Base-by-base conservation (phyloP, 2,888 invertebrate species). In the Drosophila infuscata region DNA sequence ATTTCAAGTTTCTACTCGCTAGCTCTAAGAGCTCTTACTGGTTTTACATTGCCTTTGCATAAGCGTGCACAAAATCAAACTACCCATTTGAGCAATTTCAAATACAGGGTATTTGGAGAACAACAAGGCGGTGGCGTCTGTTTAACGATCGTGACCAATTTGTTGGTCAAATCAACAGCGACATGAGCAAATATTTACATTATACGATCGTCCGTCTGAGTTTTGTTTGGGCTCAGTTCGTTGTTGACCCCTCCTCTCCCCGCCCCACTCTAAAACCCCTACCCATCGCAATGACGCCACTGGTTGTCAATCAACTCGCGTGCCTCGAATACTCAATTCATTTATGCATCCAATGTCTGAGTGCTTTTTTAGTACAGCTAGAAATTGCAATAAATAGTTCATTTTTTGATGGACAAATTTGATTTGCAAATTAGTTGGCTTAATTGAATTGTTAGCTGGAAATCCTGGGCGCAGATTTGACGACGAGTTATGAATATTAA, bases 111-210 rank as follows among this genome's bases (percentile, higher is more conserved):
- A 57, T 57, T 36, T 29, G 7, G 11, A 53, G 6, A 33, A 36
- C 36, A 57, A 25, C 29, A 43, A 15, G 15, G n/a, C 6, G 11
- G 58, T 48, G 69, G 75, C 89, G 83, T 74, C 86, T 85, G 86
- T 83, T 85, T 88, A 88, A 88, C 85, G 90, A 85, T 89, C 85
- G 85, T 85, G 90, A 89, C 90, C 85, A 85, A 89, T 88, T 85
- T 85, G 83, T 88, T 89, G 88, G 88, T 87, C 84, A 89, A 79
- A 76, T 80, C 76, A 79, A 81, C 78, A 86, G 53, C 83, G 72
- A 72, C 76, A 82, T 69, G 63, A 66, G 69, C 88, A 84, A 89
- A 85, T 85, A 79, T 85, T 85, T 89, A 88, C 85, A 76, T 79
- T 73, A 71, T 52, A 54, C 78, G 78, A 65, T 81, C 75, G 63